A percentile compares a stretch with the other conserved stretches of the same genome.
phyloP scores from a whole-genome alignment of 2,888 invertebrate species.

The Cecidostiba fungosa region DNA sequence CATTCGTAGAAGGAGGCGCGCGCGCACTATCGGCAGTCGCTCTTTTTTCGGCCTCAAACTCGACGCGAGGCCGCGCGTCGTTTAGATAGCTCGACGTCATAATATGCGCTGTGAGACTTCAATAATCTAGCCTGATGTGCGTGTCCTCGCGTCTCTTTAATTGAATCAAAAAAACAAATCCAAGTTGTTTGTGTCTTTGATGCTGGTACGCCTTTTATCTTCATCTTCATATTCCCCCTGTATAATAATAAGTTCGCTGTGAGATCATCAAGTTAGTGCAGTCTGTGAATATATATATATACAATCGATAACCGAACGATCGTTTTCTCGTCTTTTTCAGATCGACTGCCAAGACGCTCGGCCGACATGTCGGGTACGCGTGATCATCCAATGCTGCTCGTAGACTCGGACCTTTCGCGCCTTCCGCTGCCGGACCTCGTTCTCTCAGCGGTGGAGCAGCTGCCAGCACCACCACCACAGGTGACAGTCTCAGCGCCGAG shows the following conservation, averaged over 20 bases:
- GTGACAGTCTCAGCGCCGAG: conserved; percentile 79
- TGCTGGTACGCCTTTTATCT: background rate
- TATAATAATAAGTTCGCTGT: no score
- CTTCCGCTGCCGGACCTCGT: conserved; percentile 77
- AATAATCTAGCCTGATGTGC: background rate
- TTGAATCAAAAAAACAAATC: conserved; percentile 44
- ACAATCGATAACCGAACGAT: background rate
- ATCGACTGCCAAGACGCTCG: conserved; percentile 76
- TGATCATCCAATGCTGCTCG: conserved; percentile 74
- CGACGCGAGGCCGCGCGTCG: conserved; percentile 41
- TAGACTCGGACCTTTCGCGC: conserved; percentile 77
- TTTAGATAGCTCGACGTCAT: conserved; percentile 32
- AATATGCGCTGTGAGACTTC: background rate
- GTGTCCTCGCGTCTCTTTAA: background rate
- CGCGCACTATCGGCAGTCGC: background rate
- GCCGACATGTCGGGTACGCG: conserved; percentile 71
- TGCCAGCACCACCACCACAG: conserved; percentile 76
- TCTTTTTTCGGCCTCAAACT: conserved; percentile 20
- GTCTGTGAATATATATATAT: no score
- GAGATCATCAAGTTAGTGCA: no score
- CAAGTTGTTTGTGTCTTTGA: background rate
- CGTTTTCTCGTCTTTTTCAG: conserved; percentile 67
- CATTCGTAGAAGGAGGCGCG: conserved; percentile 27
- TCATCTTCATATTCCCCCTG: no score
- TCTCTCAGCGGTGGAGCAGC: conserved; percentile 77